Base-by-base conservation (phyloP, 2,888 invertebrate genomes). In the Eueremaeus valkanovi region DNA sequence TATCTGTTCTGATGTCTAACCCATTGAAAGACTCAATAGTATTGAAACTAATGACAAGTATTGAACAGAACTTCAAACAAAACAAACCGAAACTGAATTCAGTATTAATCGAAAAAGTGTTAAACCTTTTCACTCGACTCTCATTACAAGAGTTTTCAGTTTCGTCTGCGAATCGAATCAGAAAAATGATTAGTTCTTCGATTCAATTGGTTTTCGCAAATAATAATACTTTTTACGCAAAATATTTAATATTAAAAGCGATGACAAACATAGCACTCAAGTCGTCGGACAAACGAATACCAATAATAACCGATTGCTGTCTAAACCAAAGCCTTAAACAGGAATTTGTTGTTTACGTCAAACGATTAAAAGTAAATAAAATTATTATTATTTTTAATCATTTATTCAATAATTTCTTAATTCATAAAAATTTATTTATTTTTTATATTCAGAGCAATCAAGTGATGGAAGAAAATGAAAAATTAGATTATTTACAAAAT, bases 401-500 rank as follows among this genome's bases (percentile, higher is more conserved):
- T 36, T 66, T 29, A 66, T 16, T 33, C 1, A 36, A 66, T 31
- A 24, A 24, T 8, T 55, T 21, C 6, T 29, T 61, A 61, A 29
- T 16, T 27, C n/a, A n/a, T n/a, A n/a, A n/a, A n/a, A n/a, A n/a
- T n/a, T n/a, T n/a, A 33, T 33, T 63, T 2, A 29, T 21, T 66
- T 66, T 33, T 18, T n/a, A 16, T 36, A 27, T 66, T 18, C 31
- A 66, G 66, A 36, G 16, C 13, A 66, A 33, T n/a, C 21, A 36
- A 36, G 33, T 3, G 21, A 66, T 66, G 36, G 21, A 66, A n/a
- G 18, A 31, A 66, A 66, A 33, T n/a, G 66, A 66, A 36, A 66
- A 36, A 66, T 16, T 33, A 66, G 36, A 66, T 36, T 66, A 66
- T 66, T 33, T 66, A 36, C 33, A 66, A 13, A 51, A 51, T 66